Evolutionary conservation across 2,113 vertebrate genomes (phyloP).

Genomic region (Galeopterus variegatus): DNA sequence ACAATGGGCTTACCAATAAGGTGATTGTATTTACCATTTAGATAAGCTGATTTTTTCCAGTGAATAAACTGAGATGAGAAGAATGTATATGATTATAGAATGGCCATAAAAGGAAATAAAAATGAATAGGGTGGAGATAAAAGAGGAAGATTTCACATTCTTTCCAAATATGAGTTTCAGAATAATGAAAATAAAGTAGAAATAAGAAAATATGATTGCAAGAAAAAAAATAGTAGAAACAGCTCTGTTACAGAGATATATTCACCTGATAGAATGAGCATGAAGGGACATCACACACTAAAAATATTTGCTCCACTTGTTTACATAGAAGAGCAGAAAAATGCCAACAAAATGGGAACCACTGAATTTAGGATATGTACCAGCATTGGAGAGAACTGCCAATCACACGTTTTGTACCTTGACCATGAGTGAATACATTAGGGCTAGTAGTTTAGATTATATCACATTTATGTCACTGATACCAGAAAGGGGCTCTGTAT

Average conservation of each 20-base stretch:
- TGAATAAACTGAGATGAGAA: not conserved
- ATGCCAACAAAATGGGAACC: no score
- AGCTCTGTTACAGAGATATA: not conserved
- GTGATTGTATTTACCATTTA: no score
- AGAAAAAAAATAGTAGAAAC: not conserved
- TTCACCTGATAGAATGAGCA: not conserved
- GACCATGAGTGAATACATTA: not conserved
- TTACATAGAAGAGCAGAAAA: no score
- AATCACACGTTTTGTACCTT: not conserved
- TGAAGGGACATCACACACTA: not conserved
- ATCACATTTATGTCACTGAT: not conserved
- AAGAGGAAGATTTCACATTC: not conserved
- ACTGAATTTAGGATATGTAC: not conserved
- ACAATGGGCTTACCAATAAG: no score
- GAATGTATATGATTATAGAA: not conserved
- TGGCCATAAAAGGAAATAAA: not conserved
- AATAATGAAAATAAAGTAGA: not conserved
- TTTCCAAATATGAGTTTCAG: not conserved
- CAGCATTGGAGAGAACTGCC: not conserved
- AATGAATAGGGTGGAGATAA: not conserved
- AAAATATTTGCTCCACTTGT: no score
- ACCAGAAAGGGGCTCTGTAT: not conserved
- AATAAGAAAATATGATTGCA: not conserved
- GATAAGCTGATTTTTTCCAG: not conserved
- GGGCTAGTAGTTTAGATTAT: not conserved